Conservation (phyloP, 2,797 vertebrate species). For the Esox masquinongy region DNA sequence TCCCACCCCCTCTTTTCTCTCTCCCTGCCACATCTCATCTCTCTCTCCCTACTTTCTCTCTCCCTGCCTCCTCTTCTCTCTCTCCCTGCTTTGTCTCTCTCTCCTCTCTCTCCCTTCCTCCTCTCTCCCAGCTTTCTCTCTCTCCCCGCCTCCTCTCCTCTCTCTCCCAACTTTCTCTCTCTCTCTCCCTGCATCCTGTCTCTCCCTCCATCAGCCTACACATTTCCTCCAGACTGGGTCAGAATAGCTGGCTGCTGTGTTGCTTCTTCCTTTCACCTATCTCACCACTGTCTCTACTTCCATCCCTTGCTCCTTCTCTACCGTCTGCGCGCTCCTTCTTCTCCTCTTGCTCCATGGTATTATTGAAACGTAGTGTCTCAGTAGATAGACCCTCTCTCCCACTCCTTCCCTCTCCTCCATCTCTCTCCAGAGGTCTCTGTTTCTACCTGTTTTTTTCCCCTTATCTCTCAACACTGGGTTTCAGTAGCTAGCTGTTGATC, state of each 20-base stretch:
- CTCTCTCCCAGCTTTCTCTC: conserved; percentile 9
- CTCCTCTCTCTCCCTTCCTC: neutral
- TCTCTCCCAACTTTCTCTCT: neutral
- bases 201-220: neutral
- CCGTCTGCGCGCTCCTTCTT: neutral
- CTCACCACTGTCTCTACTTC: neutral
- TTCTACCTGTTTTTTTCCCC: too few species aligned
- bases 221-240: too few species aligned
- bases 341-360: too few species aligned
- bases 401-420: too few species aligned
- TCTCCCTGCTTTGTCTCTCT: neutral
- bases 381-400: too few species aligned
- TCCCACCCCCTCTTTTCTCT: neutral
- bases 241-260: too few species aligned
- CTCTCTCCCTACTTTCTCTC: neutral
- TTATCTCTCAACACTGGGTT: too few species aligned
- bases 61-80: conserved; percentile 7
- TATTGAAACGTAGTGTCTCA: too few species aligned
- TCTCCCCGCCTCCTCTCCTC: neutral
- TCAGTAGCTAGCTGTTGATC: too few species aligned
- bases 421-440: too few species aligned
- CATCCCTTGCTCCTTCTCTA: neutral
- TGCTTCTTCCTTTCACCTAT: too few species aligned
- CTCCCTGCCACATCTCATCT: too few species aligned
- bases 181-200: neutral